Evolutionary conservation across 2,888 invertebrate species (phyloP), one percentile per base, ranked within the genome.

Genomic region (Bombylius discolor): DNA sequence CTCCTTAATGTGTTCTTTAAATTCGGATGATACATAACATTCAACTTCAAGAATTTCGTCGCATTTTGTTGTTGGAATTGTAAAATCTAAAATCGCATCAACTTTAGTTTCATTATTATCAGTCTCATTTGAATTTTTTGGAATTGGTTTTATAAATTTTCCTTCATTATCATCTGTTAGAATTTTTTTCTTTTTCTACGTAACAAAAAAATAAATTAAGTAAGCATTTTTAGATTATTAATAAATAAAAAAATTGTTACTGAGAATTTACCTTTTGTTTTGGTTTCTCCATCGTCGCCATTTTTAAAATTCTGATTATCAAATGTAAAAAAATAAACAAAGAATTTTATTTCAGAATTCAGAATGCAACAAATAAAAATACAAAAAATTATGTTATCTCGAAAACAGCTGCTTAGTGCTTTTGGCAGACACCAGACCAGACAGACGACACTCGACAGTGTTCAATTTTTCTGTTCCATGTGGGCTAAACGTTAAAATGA

Each of bases 241-340:
- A 49, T 52, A 51, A 58, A 55, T 48, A 54, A 55, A 56, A 54
- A 44, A 44, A 45, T 23, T 33, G 32, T 55, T 33, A 33, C 39
- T 8, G 9, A n/a, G 39, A 57, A 56, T 59, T 61, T 65, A 72
- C 73, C 63, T 64, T 64, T 56, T 66, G 68, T 62, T 68, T 70
- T 14, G 73, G 68, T 57, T 68, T 72, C 14, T 67, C 68, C 60
- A 74, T 64, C 33, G 74, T 73, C 47, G 74, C 74, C 72, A 73
- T 73, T 57, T 23, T 23, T 23, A 23, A 23, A 3, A 23, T 23
- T 23, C 23, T 23, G 23, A 23, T 23, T 23, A 23, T 23, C 23
- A 23, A 23, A 23, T 23, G 3, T 23, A 23, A 23, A 23, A 23
- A 23, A 23, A 23, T 23, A 23, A 23, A 23, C 23, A 23, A 23